These are phyloP conservation scores for Bombus breviceps DNA, from an alignment of 1,140 invertebrate genomes.

Conservation along the genomic window DNA sequence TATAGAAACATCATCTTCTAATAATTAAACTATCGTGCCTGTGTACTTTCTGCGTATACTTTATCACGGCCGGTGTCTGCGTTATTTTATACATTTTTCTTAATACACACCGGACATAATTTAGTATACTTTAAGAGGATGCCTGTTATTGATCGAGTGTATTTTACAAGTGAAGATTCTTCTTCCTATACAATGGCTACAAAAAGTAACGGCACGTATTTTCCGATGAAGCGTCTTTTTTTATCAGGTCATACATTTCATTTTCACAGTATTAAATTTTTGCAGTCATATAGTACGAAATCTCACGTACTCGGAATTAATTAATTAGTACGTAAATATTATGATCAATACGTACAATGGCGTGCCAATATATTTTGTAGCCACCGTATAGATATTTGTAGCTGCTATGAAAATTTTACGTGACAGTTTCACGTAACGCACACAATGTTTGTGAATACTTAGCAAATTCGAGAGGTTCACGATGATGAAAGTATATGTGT, in stretches of 20 bases:
- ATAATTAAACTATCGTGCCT: not conserved
- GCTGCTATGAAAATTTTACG: not conserved
- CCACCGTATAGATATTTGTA: not conserved
- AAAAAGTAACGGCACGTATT: too few species aligned
- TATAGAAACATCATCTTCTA: not conserved
- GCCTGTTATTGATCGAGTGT: not conserved
- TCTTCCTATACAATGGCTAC: not conserved
- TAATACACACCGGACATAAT: not conserved
- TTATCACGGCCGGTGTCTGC: not conserved
- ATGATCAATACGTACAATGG: too few species aligned
- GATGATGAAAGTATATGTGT: not conserved
- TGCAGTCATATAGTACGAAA: too few species aligned
- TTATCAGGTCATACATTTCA: too few species aligned
- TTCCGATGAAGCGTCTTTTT: too few species aligned
- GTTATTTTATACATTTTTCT: not conserved
- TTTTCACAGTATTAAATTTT: too few species aligned
- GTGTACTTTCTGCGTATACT: not conserved
- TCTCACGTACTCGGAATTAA: too few species aligned
- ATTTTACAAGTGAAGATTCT: not conserved
- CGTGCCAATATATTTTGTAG: too few species aligned
- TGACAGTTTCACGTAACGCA: not conserved
- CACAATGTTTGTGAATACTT: not conserved
- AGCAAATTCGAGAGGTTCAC: not conserved
- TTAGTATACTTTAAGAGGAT: conserved; percentile 1
- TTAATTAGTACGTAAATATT: too few species aligned